Conservation (phyloP, 2,797 vertebrate species). For the Takifugu rubripes region DNA sequence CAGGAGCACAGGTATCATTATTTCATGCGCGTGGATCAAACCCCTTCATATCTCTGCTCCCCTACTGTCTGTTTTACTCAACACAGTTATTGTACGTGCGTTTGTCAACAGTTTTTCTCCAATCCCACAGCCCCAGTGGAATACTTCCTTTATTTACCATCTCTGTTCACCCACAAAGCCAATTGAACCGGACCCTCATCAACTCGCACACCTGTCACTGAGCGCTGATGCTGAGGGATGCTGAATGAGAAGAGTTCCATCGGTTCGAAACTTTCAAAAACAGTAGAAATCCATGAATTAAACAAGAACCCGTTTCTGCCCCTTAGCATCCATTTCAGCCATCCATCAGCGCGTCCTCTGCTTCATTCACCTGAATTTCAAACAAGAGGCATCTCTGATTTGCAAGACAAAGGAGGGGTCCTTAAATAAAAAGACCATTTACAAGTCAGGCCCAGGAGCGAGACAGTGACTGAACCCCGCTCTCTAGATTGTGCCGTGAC, state of each 20-base stretch:
- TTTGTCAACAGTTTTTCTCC: too few species aligned
- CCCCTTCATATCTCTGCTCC: not conserved
- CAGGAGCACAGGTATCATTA: not conserved
- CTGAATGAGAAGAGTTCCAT: constrained; percentile 19
- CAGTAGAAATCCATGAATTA: constrained; percentile 53
- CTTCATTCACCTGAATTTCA: constrained; percentile 69
- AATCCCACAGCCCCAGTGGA: too few species aligned
- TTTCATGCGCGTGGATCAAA: constrained; percentile 1
- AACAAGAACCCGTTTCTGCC: constrained; percentile 52
- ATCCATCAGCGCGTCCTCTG: constrained; percentile 57
- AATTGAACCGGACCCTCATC: too few species aligned
- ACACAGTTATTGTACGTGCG: too few species aligned
- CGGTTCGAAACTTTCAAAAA: constrained; percentile 41
- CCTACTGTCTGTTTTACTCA: too few species aligned
- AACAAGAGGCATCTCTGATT: constrained; percentile 76
- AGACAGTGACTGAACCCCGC: constrained; percentile 49
- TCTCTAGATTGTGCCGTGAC: constrained; percentile 71
- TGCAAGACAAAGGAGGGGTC: constrained; percentile 68
- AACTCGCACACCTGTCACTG: not conserved
- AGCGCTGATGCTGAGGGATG: not conserved
- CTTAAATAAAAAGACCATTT: constrained; percentile 84
- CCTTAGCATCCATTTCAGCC: constrained; percentile 35
- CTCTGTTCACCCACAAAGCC: too few species aligned
- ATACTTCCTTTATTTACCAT: not conserved
- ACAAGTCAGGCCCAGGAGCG: constrained; percentile 70